Conservation (phyloP, 1,140 invertebrate species). For the Himalopsyche phryganea region DNA sequence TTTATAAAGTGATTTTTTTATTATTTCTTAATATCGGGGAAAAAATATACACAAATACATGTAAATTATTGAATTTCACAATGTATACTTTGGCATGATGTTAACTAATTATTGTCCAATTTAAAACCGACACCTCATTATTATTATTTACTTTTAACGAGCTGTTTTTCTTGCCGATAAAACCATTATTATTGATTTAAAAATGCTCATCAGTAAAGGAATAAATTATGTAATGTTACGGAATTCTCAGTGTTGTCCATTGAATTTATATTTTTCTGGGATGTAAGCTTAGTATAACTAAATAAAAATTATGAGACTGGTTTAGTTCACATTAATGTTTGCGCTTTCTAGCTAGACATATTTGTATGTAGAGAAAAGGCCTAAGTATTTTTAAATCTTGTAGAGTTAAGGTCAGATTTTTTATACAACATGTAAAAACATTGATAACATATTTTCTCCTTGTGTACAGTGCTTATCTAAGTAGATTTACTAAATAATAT, state of each 20-base stretch:
- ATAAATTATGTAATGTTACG: not conserved
- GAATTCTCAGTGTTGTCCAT: not conserved
- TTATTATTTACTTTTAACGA: no score
- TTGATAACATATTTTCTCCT: no score
- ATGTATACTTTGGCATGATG: no score
- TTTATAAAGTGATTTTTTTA: no score
- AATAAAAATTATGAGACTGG: constrained; percentile 15
- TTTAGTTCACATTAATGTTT: constrained; percentile 3
- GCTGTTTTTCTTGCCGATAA: not conserved
- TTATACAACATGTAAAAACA: not conserved
- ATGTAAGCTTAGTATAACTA: not conserved
- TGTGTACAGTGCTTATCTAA: no score
- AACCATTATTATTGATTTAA: not conserved
- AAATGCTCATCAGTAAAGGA: not conserved
- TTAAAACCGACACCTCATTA: no score
- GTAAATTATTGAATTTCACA: no score
- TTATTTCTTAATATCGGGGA: no score
- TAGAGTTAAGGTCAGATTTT: constrained; percentile 2
- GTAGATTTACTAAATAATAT: no score
- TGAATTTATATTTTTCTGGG: no score
- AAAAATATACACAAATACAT: no score
- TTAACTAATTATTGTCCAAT: no score
- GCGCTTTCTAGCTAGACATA: constrained; percentile 5
- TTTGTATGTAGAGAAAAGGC: constrained; percentile 1
- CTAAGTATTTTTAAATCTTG: constrained; percentile 4